Conservation (phyloP, 2,797 vertebrate species). For the Danio kyathit region DNA sequence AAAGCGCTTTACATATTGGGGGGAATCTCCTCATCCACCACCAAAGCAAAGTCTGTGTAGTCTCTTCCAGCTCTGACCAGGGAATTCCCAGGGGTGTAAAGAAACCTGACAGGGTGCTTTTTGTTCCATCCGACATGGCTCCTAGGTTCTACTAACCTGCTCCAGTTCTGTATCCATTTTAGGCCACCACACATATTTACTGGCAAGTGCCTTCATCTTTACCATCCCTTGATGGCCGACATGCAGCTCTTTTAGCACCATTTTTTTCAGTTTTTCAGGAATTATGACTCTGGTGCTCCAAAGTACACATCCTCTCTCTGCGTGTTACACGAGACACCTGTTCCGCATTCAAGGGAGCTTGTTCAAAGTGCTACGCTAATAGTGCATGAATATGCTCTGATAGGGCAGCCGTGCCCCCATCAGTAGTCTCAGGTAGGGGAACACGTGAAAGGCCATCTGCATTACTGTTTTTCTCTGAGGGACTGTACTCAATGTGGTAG, state of each 20-base stretch:
- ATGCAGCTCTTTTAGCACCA: constrained; percentile 45
- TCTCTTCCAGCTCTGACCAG: no score
- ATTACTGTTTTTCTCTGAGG: constrained; percentile 46
- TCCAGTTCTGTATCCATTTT: no score
- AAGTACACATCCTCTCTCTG: constrained; percentile 32
- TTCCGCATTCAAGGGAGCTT: constrained; percentile 20
- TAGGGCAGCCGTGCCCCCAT: constrained; percentile 10
- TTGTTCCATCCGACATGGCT: no score
- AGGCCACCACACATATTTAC: no score
- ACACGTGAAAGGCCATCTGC: constrained; percentile 35
- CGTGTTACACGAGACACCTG: constrained; percentile 15
- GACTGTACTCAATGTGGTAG: constrained; percentile 44
- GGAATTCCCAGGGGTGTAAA: no score
- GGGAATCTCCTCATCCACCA: no score
- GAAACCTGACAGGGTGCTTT: no score
- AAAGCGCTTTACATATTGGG: no score
- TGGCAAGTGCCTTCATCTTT: no score
- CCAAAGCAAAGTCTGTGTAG: no score
- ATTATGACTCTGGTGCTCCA: constrained; percentile 47
- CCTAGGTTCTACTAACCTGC: no score
- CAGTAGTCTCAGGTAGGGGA: constrained; percentile 39
- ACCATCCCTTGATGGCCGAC: no score
- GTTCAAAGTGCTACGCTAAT: constrained; percentile 31
- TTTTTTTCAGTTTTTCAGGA: constrained; percentile 26
- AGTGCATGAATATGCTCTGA: constrained; percentile 29